Evolutionary conservation across 2,797 vertebrate species (phyloP), one percentile per base, ranked within the genome.

Genomic region (Acanthopagrus latus): DNA sequence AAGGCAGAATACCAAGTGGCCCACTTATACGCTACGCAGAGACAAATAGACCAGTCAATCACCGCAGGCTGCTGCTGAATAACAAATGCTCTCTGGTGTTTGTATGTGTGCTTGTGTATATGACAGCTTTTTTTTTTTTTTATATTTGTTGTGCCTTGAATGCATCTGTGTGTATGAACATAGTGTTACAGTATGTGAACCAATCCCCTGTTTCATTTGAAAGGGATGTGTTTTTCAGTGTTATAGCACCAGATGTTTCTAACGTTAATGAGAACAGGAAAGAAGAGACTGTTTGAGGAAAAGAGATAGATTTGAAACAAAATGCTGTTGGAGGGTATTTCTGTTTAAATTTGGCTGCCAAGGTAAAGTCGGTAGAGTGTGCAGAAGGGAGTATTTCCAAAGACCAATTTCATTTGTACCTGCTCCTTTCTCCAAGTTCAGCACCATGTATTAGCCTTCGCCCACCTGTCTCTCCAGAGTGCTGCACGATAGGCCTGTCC

Each of bases 1-100:
- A 91, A 90, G 88, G 89, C 90, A 86, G 92, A 92, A 94, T 93
- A 94, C 89, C 92, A 93, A 94, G 91, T 92, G 92, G 86, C 91
- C 88, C 92, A 91, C 89, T 93, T 93, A 92, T 88, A 89, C 74
- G 85, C 90, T 86, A 82, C 71, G 72, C 90, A 84, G 85, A 91
- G 89, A 93, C 91, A 94, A 93, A 94, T 92, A 89, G 91, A 92
- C 93, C 93, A 93, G 92, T 95, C 94, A 93, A 93, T 94, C 93
- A 93, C 88, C 60, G 82, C 86, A 18, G 85, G 85, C 89, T 86
- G 84, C 80, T 74, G 76, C 80, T 67, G 92, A 93, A 94, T 94
- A 90, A 89, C 88, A 93, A 92, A 90, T 73, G 78, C 81, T 88
- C 33, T 80, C 76, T 62, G 64, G 79, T 77, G 67, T 71, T 62